Evolutionary conservation across 2,888 invertebrate genomes (phyloP).

Genomic region (Galerucella nymphaeae): DNA sequence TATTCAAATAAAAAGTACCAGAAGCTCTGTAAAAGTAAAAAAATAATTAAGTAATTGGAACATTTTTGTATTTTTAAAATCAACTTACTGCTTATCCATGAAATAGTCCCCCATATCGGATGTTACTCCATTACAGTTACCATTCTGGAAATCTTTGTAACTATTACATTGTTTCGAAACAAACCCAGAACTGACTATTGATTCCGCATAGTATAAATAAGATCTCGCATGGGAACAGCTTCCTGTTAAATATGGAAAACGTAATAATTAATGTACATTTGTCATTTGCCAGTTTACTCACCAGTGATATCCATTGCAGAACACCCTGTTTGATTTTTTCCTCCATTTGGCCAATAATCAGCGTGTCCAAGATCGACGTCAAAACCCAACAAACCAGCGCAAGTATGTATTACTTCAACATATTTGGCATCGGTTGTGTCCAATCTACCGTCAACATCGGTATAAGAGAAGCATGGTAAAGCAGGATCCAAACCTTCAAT

Average conservation of each 20-base stretch:
- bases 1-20: constrained; percentile 73
- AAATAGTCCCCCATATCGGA: constrained; percentile 5
- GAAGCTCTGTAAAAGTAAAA: constrained; percentile 54
- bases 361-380: constrained; percentile 53
- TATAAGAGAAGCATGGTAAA: constrained; percentile 49
- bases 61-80: neutral
- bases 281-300: neutral
- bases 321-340: constrained; percentile 56
- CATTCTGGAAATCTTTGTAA: neutral
- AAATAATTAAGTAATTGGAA: neutral
- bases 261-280: neutral
- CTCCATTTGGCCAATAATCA: constrained; percentile 60
- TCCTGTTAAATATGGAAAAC: constrained; percentile 37
- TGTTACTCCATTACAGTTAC: neutral
- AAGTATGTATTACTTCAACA: constrained; percentile 59
- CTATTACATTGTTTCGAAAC: constrained; percentile 36
- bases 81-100: neutral
- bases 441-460: constrained; percentile 50
- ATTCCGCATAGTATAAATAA: constrained; percentile 64
- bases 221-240: constrained; percentile 64
- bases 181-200: constrained; percentile 54
- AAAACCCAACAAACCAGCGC: constrained; percentile 43
- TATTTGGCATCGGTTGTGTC: constrained; percentile 55
- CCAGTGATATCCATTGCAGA: constrained; percentile 45
- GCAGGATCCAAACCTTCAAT: constrained; percentile 57